These are phyloP conservation scores for Acanthurus leucopareius DNA, from an alignment of 2,797 vertebrate species.

Conservation along the genomic window DNA sequence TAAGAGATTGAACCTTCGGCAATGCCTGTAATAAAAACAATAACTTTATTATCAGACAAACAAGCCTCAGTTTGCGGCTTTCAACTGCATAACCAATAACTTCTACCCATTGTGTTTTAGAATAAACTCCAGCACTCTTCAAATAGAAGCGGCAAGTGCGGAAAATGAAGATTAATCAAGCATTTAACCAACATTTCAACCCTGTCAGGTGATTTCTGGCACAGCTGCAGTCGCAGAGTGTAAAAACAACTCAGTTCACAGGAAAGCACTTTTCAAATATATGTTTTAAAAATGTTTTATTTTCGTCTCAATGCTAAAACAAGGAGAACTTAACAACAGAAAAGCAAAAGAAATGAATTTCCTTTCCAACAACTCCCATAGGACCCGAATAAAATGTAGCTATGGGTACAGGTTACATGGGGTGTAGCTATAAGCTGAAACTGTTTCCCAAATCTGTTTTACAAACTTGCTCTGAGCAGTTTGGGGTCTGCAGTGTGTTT, in stretches of 20 bases:
- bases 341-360: background rate
- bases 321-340: background rate
- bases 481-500: background rate
- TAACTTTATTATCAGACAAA: background rate
- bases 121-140: background rate
- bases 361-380: background rate
- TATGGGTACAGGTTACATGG: too few species aligned
- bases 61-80: background rate
- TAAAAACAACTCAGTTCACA: background rate
- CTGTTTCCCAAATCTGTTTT: background rate
- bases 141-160: background rate
- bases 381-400: background rate
- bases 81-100: background rate
- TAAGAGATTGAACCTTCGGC: background rate
- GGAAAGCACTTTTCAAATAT: background rate
- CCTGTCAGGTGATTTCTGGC: background rate
- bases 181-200: background rate
- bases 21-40: background rate
- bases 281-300: too few species aligned
- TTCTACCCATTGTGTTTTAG: background rate
- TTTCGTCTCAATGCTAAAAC: background rate
- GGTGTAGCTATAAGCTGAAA: background rate
- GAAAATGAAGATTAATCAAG: background rate
- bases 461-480: background rate
- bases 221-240: background rate